These are phyloP conservation scores for Lasioglossum calceatum DNA, from an alignment of 2,888 invertebrate species.

Conservation along the genomic window DNA sequence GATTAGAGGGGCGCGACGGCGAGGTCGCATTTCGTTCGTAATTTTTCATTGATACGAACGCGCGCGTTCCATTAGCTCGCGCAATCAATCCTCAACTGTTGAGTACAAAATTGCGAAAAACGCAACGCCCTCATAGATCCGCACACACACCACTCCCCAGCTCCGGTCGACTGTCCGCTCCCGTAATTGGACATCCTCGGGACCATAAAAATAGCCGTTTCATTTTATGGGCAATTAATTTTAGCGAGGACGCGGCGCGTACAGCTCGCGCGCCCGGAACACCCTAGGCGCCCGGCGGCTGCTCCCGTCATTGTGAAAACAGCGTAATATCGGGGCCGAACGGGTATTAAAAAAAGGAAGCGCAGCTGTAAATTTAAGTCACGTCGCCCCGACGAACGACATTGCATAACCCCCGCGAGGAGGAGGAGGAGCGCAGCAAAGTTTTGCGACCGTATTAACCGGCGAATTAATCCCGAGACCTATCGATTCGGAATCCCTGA, in stretches of 20 bases:
- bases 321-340: constrained; percentile 54
- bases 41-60: constrained; percentile 58
- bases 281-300: constrained; percentile 11
- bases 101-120: constrained; percentile 74
- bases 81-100: constrained; percentile 69
- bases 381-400: constrained; percentile 7
- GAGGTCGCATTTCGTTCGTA: constrained; percentile 22
- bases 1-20: constrained; percentile 13
- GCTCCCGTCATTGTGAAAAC: constrained; percentile 50
- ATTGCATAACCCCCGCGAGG: neutral
- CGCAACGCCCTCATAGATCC: constrained; percentile 41
- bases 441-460: constrained; percentile 14
- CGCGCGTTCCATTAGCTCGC: constrained; percentile 66
- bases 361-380: constrained; percentile 45
- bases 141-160: neutral
- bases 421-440: neutral
- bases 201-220: constrained; percentile 81
- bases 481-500: neutral
- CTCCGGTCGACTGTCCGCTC: constrained; percentile 18
- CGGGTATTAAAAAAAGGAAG: constrained; percentile 42
- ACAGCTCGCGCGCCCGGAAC: constrained; percentile 34
- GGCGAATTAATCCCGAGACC: constrained; percentile 24
- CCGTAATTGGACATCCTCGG: constrained; percentile 79
- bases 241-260: constrained; percentile 70
- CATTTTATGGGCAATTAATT: constrained; percentile 83